Conservation (phyloP, 2,888 invertebrate genomes). For the Xestia xanthographa region DNA sequence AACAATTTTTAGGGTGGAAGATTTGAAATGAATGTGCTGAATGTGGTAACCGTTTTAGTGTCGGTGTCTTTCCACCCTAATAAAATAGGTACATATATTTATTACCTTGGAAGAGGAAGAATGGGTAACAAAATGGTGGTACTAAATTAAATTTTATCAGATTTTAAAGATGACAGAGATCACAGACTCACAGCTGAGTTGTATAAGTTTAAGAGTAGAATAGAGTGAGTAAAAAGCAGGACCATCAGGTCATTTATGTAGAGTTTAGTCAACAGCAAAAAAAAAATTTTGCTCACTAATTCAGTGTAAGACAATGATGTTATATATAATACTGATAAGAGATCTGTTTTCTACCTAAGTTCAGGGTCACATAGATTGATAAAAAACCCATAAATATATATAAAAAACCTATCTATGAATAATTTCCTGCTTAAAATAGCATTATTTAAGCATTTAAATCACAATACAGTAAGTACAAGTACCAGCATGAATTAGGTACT, state of each 20-base stretch:
- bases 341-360: background rate
- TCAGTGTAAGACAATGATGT: too few relatives aligned
- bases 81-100: background rate
- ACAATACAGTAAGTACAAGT: background rate
- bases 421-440: background rate
- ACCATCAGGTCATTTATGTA: background rate
- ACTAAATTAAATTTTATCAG: background rate
- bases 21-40: too few relatives aligned
- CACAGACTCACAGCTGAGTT: too few relatives aligned
- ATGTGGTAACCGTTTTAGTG: too few relatives aligned
- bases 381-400: too few relatives aligned
- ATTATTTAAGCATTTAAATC: background rate
- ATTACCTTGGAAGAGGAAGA: background rate
- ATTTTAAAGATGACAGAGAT: background rate
- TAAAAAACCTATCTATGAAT: background rate
- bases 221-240: background rate
- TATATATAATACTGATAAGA: too few relatives aligned
- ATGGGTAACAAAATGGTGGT: background rate
- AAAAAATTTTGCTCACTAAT: background rate
- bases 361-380: slow-evolving; percentile 5
- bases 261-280: background rate
- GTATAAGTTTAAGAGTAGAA: background rate
- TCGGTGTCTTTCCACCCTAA: too few relatives aligned
- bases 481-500: background rate
- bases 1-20: too few relatives aligned